Evolutionary conservation across 2,113 vertebrate genomes (phyloP).

Genomic region (Mormyrus lacerda): DNA sequence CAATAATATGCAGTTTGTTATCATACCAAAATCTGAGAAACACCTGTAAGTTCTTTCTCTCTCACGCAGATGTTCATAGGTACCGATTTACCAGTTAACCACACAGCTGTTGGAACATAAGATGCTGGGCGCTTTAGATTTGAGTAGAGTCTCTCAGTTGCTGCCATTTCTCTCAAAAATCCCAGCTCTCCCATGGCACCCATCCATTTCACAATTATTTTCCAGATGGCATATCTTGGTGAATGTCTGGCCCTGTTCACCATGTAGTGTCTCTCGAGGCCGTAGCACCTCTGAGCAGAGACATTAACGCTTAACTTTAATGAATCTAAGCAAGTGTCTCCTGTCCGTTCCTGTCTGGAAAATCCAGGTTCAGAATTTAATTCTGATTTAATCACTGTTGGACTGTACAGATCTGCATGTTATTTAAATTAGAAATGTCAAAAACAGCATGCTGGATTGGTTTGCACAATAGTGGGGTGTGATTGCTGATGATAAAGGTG

Average conservation of each 20-base stretch:
- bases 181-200: not conserved
- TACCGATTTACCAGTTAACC: not conserved
- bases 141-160: not conserved
- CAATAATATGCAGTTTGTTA: not conserved
- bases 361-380: not conserved
- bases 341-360: not conserved
- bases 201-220: conserved; percentile 10
- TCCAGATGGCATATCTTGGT: conserved; percentile 6
- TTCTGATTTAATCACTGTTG: not conserved
- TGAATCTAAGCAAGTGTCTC: not conserved
- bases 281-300: not conserved
- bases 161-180: not conserved
- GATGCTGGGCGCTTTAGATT: not conserved
- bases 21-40: not conserved
- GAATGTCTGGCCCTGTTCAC: not conserved
- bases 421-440: not conserved
- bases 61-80: not conserved
- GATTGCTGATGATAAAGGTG: not conserved
- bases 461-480: not conserved
- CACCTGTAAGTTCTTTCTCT: not conserved
- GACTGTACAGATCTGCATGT: not conserved
- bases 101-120: not conserved
- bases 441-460: not conserved
- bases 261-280: not conserved
- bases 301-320: conserved; percentile 8